phyloP scores from a whole-genome alignment of 2,113 vertebrate genomes.

The Actinemys pallida region DNA sequence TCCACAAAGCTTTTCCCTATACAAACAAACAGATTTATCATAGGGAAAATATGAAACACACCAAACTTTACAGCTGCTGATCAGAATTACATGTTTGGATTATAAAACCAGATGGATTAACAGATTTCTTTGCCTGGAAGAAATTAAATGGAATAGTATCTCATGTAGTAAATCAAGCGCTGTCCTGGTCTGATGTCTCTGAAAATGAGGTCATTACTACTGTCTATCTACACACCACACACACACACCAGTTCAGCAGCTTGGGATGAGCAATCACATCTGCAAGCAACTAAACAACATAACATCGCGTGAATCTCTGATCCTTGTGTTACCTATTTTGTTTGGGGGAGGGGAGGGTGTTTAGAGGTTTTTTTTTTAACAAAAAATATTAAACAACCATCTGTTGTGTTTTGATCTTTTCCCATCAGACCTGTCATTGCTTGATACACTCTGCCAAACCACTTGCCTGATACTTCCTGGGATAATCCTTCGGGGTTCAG shows the following conservation, averaged over 20 bases:
- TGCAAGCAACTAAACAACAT: neutral
- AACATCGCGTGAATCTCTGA: accelerated
- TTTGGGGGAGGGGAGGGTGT: neutral
- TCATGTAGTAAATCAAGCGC: constrained; percentile 18
- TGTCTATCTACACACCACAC: constrained; percentile 6
- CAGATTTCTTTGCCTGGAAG: constrained; percentile 43
- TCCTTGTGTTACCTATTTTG: neutral
- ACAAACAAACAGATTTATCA: constrained; percentile 24
- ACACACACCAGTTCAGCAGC: neutral
- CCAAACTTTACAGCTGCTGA: constrained; percentile 20
- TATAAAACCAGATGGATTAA: constrained; percentile 62
- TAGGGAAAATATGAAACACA: constrained; percentile 47
- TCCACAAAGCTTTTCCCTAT: constrained; percentile 28
- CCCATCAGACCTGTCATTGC: constrained; percentile 9
- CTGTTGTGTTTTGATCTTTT: neutral
- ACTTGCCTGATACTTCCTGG: constrained; percentile 78
- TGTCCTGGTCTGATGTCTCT: constrained; percentile 66
- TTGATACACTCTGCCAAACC: constrained; percentile 72
- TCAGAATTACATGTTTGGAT: constrained; percentile 41
- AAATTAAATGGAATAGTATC: constrained; percentile 2
- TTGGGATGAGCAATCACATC: neutral
- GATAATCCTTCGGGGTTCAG: constrained; percentile 40
- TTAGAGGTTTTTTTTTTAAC: neutral
- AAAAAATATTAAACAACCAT: neutral
- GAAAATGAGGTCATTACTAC: constrained; percentile 62